phyloP scores from a whole-genome alignment of 2,113 vertebrate species.

The Plectropomus leopardus region DNA sequence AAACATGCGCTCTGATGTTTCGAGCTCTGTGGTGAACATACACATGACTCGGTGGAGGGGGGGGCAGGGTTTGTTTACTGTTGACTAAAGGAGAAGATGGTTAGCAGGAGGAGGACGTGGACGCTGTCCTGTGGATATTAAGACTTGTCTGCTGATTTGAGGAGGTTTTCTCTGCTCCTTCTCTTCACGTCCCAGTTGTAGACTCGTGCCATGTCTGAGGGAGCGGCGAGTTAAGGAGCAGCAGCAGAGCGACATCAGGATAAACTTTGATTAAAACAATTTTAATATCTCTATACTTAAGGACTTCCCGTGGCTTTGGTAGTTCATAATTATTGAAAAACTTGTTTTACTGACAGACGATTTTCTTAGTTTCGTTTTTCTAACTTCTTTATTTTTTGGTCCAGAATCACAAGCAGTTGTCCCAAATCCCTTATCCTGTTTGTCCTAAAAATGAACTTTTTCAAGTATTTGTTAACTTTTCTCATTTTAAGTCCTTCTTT shows the following conservation, averaged over 20 bases:
- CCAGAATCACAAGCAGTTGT: too few species aligned
- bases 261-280: neutral
- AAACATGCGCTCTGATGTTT: neutral
- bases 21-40: conserved; percentile 27
- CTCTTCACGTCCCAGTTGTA: conserved; percentile 99
- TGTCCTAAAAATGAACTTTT: too few species aligned
- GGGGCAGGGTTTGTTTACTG: neutral
- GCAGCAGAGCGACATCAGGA: neutral
- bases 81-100: conserved; percentile 43
- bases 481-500: too few species aligned
- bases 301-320: too few species aligned
- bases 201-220: conserved; percentile 98
- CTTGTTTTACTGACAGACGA: too few species aligned
- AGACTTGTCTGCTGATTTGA: conserved; percentile 92
- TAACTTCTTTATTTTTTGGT: too few species aligned
- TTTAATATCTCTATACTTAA: too few species aligned
- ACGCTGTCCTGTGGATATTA: conserved; percentile 59
- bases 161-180: conserved; percentile 94
- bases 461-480: too few species aligned
- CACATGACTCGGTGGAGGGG: neutral
- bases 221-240: conserved; percentile 82
- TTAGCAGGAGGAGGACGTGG: conserved; percentile 43
- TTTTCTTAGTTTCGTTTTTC: too few species aligned
- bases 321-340: too few species aligned
- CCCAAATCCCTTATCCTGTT: too few species aligned